Base-by-base conservation (phyloP, 2,113 vertebrate genomes). In the Pteruthius melanotis region DNA sequence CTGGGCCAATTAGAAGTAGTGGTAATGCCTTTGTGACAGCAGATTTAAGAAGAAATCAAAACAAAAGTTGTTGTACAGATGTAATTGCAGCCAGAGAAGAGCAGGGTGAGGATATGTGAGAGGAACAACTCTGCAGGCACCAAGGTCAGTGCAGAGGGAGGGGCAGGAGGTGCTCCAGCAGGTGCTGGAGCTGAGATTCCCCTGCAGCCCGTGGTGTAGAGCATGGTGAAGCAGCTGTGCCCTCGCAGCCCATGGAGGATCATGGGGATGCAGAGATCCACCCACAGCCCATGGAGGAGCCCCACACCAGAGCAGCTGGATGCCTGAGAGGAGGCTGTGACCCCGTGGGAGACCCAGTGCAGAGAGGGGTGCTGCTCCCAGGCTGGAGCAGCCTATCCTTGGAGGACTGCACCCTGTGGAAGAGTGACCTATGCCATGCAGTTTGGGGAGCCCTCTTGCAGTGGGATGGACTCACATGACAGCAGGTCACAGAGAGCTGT, bases 261-360 rank as follows among this genome's bases (percentile, higher is more conserved):
- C 40, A 42, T 42, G 31, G 12, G 39, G 33, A 44, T 45, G 61
- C 61, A 80, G 26, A 45, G 61, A 45, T 24, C 33, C 33, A 42
- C 26, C 11, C 0, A 0, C 31, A 64, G 24, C 23, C 23, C 3
- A 0, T 6, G 6, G 24, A 64, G 14, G 11, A 42, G 24, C 24
- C 49, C 23, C 14, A 4, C 24, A 10, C 19, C 5, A 8, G 4
- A 23, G 49, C 37, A 35, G 28, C 15, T 3, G 6, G 31, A 14
- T 14, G 0, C 47, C 19, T 22, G 1, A 7, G 24, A 65, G 31
- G 27, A 56, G 27, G 50, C 4, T 56, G 40, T 26, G 40, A 13
- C 1, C 21, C 50, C 4, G 24, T 53, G 59, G 37, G 7, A 42
- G 17, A 13, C 11, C 14, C 2, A 40, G 20, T 23, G 61, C 15